Evolutionary conservation across 2,797 vertebrate species (phyloP), one percentile per base, ranked within the genome.

Genomic region (Tamandua tetradactyla): DNA sequence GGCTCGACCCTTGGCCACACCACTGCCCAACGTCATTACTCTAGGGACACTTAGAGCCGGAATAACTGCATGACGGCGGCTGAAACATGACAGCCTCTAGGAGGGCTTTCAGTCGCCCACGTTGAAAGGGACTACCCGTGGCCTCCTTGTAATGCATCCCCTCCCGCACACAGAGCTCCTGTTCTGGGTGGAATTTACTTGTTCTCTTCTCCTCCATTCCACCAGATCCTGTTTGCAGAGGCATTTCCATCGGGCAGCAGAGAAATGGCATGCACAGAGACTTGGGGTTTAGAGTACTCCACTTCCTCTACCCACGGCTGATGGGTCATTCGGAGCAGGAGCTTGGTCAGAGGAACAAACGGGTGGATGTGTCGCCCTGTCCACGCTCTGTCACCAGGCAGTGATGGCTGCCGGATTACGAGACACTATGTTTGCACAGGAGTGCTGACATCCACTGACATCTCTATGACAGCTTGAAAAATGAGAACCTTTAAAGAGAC

Each of bases 241-340:
- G 55, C 61, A 5, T 20, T n/a, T 52, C 61, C 62, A 30, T 22
- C 20, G 23, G 42, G 18, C 3, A 3, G 49, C 57, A 49, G 37
- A 79, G 52, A 35, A 30, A 55, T 0, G 0, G 10, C 4, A 0
- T 0, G 1, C 4, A 0, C 0, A 0, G 6, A 4, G 47, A 27
- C 40, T 22, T 2, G 1, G 1, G 25, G 35, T 32, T 18, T n/a
- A 64, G 3, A 20, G n/a, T 40, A 9, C 32, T 32, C 61, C 14
- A 17, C 66, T 66, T 59, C 71, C 40, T 57, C 40, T 52, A 18
- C 2, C 12, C 7, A 0, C 0, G 18, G 32, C 74, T 5, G 5
- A 40, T 0, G 27, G 61, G 52, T 35, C 22, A 3, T 4, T 32
- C 5, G 35, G 11, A 72, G 37, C 79, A 68, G 72, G 79, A 71